Conservation (phyloP, 1,140 invertebrate species). For the Zophobas atratus region DNA sequence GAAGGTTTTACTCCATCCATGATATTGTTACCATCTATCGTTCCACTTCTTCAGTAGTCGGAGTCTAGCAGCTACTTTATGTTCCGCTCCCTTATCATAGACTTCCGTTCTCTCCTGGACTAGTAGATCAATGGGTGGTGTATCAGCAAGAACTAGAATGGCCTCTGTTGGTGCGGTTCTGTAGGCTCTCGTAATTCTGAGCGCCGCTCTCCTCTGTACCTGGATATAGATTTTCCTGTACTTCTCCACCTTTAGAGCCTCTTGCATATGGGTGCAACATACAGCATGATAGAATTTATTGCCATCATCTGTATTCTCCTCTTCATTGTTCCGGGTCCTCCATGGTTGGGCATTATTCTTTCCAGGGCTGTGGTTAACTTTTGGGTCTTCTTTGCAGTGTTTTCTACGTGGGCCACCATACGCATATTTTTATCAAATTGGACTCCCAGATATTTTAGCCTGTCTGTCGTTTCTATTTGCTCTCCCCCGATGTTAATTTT, state of each 20-base stretch:
- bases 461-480: no score
- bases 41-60: conserved; percentile 39
- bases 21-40: conserved; percentile 21
- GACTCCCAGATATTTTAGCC: no score
- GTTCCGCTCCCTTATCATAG: background rate
- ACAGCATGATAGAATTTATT: no score
- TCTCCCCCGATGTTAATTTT: no score
- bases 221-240: background rate
- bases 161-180: conserved; percentile 44
- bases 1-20: conserved; percentile 45
- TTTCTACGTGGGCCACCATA: no score
- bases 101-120: conserved; percentile 5
- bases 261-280: background rate
- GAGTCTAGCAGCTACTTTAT: background rate
- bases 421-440: no score
- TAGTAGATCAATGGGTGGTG: conserved; percentile 37
- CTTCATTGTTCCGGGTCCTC: no score
- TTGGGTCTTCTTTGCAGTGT: no score
- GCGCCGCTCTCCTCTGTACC: conserved; percentile 3
- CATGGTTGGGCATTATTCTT: no score
- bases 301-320: no score
- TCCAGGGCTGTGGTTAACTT: no score
- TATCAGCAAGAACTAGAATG: conserved; percentile 15
- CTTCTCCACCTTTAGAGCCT: background rate
- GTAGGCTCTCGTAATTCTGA: conserved; percentile 19